These are phyloP conservation scores for Labeo catla DNA, from an alignment of 2,113 vertebrate species.

Conservation along the genomic window DNA sequence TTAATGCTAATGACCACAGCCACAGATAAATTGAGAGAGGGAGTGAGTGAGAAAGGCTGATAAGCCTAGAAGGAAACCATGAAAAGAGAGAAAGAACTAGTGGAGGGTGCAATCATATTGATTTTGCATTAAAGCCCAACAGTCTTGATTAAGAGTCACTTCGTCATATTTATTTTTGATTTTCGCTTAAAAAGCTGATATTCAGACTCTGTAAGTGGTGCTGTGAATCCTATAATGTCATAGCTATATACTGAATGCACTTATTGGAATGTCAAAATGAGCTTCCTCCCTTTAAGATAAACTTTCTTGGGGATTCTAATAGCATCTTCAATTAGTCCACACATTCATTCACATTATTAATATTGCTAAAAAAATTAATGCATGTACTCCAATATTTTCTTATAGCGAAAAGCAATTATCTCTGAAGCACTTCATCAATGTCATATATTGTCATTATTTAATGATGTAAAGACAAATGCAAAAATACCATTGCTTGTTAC, in stretches of 20 bases:
- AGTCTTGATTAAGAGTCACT: background rate
- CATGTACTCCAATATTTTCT: background rate
- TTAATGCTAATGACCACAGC: constrained; percentile 14
- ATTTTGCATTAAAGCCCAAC: constrained; percentile 3
- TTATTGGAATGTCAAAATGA: background rate
- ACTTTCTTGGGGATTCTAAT: background rate
- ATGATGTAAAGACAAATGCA: background rate
- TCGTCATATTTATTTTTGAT: background rate
- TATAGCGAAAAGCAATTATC: background rate
- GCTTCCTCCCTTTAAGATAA: background rate
- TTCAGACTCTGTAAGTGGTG: constrained; percentile 10
- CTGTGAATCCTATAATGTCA: background rate
- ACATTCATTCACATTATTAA: constrained; percentile 5
- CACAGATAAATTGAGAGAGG: constrained; percentile 17
- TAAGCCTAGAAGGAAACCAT: background rate
- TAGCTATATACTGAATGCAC: background rate
- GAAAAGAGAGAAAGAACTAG: background rate
- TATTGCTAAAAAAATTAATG: constrained; percentile 19
- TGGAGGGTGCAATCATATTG: background rate
- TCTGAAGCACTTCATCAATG: constrained; percentile 5
- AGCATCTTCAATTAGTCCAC: background rate
- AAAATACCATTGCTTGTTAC: background rate
- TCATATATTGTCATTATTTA: background rate
- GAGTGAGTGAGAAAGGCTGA: constrained; percentile 2
- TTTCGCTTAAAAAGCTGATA: background rate